Base-by-base conservation (phyloP, 2,797 vertebrate species). In the Galago senegalensis region DNA sequence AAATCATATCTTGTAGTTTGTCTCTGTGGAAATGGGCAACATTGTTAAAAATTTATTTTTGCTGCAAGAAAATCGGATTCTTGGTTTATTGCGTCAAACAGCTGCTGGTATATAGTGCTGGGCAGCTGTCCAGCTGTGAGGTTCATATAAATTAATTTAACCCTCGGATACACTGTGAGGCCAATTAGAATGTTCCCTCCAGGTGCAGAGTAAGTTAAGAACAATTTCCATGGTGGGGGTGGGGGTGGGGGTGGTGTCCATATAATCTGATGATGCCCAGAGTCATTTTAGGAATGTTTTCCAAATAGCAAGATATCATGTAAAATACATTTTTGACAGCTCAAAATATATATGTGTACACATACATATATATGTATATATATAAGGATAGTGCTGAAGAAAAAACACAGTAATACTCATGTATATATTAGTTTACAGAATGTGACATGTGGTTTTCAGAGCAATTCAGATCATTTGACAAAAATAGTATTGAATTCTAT, bases 21-120 rank as follows among this genome's bases (percentile, higher is more conserved):
- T 65, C 81, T 34, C 77, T 76, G 89, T 18, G 85, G 96, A 82
- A 97, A 97, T 96, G 95, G 95, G 92, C 1, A 0, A 92, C 21
- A 7, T 97, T 96, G 93, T 98, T 97, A 98, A 98, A 98, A 97
- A 88, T 97, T 97, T 97, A 97, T 97, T 92, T 4, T 91, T 93
- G 63, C 94, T 91, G 89, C 83, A 97, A 97, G 96, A 95, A 97
- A 97, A 92, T 0, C 0, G 49, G 94, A 60, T 98, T 91, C 69
- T 94, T 96, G 80, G 89, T 0, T 0, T 96, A 96, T 91, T 37
- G 96, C 93, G 87, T 95, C 93, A 95, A 96, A 96, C 96, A 97
- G 95, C 95, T 98, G 84, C 96, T 89, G 58, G 75, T 75, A 6
- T 85, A 4, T 34, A 53, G 87, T 29, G 65, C 34, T 58, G 96